Conservation (phyloP, 2,888 invertebrate genomes). For the Leptopterna dolabrata region DNA sequence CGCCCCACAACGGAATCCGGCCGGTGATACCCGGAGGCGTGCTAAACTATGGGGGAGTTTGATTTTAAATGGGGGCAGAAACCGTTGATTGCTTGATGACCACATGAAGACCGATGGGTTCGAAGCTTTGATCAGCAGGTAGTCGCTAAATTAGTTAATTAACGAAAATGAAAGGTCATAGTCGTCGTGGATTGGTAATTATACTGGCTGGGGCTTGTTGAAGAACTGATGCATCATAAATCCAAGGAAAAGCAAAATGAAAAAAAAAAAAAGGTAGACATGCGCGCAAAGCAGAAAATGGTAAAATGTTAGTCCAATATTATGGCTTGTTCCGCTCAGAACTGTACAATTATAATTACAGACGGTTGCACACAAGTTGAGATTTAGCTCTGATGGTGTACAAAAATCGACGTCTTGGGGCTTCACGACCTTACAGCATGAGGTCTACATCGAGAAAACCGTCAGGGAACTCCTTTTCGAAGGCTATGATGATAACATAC, state of each 20-base stretch:
- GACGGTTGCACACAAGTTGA: constrained; percentile 58
- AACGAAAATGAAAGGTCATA: background rate
- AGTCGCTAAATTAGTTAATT: background rate
- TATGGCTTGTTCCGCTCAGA: too few species aligned
- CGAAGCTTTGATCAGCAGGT: background rate
- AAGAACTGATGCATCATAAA: too few species aligned
- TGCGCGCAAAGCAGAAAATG: too few species aligned
- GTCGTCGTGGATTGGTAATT: background rate
- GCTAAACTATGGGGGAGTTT: too few species aligned
- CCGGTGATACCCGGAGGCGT: background rate
- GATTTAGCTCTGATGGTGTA: constrained; percentile 67
- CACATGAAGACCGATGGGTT: background rate
- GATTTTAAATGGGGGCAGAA: too few species aligned
- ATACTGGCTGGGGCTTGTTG: too few species aligned
- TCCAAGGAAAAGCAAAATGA: too few species aligned
- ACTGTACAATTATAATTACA: constrained; percentile 42
- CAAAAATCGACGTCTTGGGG: constrained; percentile 61
- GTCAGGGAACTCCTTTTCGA: constrained; percentile 81
- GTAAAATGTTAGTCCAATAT: too few species aligned
- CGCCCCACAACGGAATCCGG: background rate
- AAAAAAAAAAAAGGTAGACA: too few species aligned
- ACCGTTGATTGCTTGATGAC: background rate
- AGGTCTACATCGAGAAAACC: constrained; percentile 70
- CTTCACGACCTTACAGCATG: constrained; percentile 68
- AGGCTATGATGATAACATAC: constrained; percentile 81